Evolutionary conservation across 2,888 invertebrate genomes (phyloP).

Genomic region (Dorcus hopei): DNA sequence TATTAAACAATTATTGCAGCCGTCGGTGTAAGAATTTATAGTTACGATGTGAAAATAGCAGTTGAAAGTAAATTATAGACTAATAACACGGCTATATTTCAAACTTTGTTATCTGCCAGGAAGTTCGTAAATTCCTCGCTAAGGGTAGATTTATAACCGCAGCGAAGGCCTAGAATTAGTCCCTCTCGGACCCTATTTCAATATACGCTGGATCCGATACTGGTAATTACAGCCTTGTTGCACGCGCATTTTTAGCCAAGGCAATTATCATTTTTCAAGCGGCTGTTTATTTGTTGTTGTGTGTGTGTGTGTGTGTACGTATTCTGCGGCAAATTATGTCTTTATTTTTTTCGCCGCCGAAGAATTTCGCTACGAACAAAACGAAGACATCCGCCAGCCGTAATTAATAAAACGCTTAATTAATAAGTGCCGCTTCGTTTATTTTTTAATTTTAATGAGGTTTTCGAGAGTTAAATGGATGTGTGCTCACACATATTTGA

Average conservation of each 20-base stretch:
- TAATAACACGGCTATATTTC: constrained; percentile 19
- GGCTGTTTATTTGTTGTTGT: not conserved
- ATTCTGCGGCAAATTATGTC: not conserved
- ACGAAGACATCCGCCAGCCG: not conserved
- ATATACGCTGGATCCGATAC: constrained; percentile 27
- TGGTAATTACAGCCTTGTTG: constrained; percentile 22
- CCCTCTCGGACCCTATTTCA: constrained; percentile 26
- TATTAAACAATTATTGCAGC: not conserved
- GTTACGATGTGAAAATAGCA: constrained; percentile 11
- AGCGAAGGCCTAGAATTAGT: constrained; percentile 29
- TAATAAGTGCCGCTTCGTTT: not conserved
- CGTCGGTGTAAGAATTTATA: not conserved
- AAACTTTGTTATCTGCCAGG: constrained; percentile 24
- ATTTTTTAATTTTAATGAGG: constrained; percentile 3
- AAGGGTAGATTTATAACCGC: constrained; percentile 28
- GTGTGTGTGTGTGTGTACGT: too few species aligned
- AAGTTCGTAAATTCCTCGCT: constrained; percentile 24
- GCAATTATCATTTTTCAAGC: not conserved
- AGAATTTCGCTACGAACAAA: not conserved
- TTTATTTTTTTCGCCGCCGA: not conserved
- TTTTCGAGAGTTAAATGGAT: constrained; percentile 5
- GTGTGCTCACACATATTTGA: constrained; percentile 42
- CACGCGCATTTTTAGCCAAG: not conserved
- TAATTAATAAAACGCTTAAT: too few species aligned
- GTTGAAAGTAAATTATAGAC: constrained; percentile 7